Evolutionary conservation across 2,113 vertebrate species (phyloP), one percentile per base, ranked within the genome.

Genomic region (Heterocephalus glaber): DNA sequence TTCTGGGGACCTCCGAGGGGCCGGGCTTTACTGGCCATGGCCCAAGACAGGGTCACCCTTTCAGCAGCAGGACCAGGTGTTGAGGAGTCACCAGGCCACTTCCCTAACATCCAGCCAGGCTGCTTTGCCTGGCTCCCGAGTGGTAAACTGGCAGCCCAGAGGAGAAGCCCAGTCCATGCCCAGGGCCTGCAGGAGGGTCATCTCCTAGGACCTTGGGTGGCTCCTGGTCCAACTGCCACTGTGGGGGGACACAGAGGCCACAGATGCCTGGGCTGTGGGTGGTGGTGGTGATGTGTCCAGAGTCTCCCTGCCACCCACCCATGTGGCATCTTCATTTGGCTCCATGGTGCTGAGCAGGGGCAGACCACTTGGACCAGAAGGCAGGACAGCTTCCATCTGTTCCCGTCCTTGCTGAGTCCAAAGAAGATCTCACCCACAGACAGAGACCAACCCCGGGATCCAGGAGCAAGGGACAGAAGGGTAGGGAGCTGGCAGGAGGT

Each of bases 401-500:
- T 12, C 65, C 44, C 1, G 20, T 61, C 58, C 58, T 49, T 19
- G 38, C 66, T 2, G 12, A n/a, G 30, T 3, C 30, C 24, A 2
- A 49, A 0, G 4, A 19, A 1, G 5, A 24, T 54, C 6, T 10
- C 22, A 1, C 2, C 7, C 52, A 38, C 30, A 19, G 26, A 9
- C 20, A 0, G 54, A 11, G 13, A n/a, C 5, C 0, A 22, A 3
- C 2, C 41, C 9, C 2, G 66, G 52, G 20, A 3, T 3, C 6
- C 77, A 0, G 65, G 3, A 22, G 60, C 0, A 24, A 49, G 66
- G 19, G 47, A 1, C 0, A 1, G 52, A 61, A 49, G 60, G 28
- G 52, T 52, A 17, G 12, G 11, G 24, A 14, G 41, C 30, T 28
- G 19, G 28, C 30, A 2, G 0, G 2, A 10, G 14, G 24, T 0